Evolutionary conservation across 30 jellyfish, hydroid and myxozoan species (phyloP).

Genomic region (Clytia hemisphaerica): DNA sequence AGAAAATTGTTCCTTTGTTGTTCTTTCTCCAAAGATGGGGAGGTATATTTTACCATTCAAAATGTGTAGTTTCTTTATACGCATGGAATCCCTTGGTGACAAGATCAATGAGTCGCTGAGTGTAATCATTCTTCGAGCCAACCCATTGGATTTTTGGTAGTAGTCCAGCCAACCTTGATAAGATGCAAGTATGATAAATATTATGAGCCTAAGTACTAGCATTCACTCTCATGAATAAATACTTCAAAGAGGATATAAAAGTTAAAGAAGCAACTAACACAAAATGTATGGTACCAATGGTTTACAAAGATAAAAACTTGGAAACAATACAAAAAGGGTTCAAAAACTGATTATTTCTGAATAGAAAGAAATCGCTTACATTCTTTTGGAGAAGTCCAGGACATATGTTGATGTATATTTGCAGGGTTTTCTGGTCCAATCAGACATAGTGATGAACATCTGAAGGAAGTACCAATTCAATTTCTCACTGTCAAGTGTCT

Average conservation of each 20-base stretch:
- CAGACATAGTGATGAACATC: too few relatives aligned
- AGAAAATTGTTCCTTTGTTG: too few relatives aligned
- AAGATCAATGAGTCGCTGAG: constrained; percentile 35
- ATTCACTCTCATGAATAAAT: not conserved
- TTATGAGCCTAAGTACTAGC: not conserved
- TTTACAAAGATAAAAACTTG: not conserved
- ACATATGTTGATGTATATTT: too few relatives aligned
- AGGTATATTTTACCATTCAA: constrained; percentile 95
- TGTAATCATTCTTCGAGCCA: constrained; percentile 49
- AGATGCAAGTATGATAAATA: constrained; percentile 14
- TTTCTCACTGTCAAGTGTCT: too few relatives aligned
- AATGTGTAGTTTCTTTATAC: constrained; percentile 60
- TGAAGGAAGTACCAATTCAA: too few relatives aligned
- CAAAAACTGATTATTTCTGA: too few relatives aligned
- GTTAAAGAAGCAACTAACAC: not conserved
- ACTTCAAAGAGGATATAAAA: not conserved
- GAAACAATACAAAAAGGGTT: too few relatives aligned
- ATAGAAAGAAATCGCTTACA: too few relatives aligned
- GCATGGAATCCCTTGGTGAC: constrained; percentile 68
- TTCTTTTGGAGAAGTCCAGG: too few relatives aligned
- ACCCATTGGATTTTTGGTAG: constrained; percentile 69
- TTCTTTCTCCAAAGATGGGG: too few relatives aligned
- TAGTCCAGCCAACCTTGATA: constrained; percentile 61
- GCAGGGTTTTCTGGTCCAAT: too few relatives aligned
- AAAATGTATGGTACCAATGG: not conserved